Evolutionary conservation across 2,797 vertebrate genomes (phyloP).

Genomic region (Aselliscus stoliczkanus): DNA sequence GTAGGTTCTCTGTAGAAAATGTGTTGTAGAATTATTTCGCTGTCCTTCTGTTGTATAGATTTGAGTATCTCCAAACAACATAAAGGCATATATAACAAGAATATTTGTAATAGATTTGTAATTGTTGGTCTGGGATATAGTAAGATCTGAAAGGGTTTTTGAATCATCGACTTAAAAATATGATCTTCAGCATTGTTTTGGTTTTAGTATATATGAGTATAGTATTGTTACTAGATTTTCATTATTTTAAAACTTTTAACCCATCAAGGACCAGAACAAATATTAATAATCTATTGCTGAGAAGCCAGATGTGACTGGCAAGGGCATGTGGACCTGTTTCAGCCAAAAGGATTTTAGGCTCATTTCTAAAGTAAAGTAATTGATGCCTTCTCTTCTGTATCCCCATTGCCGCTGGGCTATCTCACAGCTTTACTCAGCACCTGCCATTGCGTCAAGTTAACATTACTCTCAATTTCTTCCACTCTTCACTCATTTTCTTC

Average conservation of each 20-base stretch:
- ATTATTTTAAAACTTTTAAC: background rate
- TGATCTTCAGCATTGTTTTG: background rate
- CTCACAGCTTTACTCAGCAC: background rate
- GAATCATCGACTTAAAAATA: background rate
- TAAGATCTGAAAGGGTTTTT: background rate
- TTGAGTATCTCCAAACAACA: background rate
- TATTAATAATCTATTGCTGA: background rate
- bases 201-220: background rate
- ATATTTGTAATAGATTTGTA: background rate
- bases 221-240: background rate
- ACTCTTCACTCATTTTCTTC: background rate
- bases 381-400: background rate
- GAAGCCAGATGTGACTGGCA: background rate
- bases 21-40: fast-evolving
- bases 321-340: background rate
- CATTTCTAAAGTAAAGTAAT: background rate
- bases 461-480: background rate
- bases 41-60: no score
- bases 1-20: background rate
- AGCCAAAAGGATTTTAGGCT: background rate
- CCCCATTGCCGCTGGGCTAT: background rate
- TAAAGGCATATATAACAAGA: background rate
- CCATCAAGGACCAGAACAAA: background rate
- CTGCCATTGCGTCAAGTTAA: background rate
- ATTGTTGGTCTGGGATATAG: background rate